Evolutionary conservation across 2,113 vertebrate species (phyloP).

Genomic region (Cettia cetti): DNA sequence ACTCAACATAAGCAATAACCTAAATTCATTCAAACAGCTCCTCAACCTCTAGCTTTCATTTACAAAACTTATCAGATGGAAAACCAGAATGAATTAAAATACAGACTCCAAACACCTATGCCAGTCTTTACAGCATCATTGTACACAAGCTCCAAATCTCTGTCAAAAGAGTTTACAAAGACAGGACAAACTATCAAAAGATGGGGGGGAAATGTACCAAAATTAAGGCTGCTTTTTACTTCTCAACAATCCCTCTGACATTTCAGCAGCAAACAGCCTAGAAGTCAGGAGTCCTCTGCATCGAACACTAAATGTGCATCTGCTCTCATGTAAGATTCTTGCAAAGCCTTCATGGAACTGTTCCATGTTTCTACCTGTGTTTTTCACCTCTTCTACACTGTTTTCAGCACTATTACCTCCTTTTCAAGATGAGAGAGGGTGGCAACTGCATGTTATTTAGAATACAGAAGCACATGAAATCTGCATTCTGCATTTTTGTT

Average conservation of each 20-base stretch:
- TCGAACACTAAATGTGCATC: neutral
- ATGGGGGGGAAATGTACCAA: fast-evolving
- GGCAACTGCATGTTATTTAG: neutral
- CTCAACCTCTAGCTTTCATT: neutral
- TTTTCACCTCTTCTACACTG: neutral
- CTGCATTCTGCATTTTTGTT: neutral
- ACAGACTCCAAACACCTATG: neutral
- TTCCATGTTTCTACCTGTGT: neutral
- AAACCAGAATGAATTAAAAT: neutral
- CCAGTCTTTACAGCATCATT: neutral
- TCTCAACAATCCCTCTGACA: neutral
- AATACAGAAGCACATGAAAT: neutral
- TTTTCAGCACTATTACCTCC: neutral
- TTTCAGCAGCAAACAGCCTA: neutral
- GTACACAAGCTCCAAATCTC: neutral
- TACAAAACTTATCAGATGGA: neutral
- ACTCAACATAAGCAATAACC: neutral
- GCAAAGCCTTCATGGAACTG: neutral
- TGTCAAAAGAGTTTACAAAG: neutral
- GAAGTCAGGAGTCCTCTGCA: neutral
- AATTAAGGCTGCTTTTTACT: neutral
- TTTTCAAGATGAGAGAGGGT: neutral
- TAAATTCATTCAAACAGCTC: neutral
- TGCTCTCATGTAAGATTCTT: neutral
- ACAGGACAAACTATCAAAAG: neutral